Base-by-base conservation (phyloP, 23 tunicate genomes). In the Diplosoma virens region DNA sequence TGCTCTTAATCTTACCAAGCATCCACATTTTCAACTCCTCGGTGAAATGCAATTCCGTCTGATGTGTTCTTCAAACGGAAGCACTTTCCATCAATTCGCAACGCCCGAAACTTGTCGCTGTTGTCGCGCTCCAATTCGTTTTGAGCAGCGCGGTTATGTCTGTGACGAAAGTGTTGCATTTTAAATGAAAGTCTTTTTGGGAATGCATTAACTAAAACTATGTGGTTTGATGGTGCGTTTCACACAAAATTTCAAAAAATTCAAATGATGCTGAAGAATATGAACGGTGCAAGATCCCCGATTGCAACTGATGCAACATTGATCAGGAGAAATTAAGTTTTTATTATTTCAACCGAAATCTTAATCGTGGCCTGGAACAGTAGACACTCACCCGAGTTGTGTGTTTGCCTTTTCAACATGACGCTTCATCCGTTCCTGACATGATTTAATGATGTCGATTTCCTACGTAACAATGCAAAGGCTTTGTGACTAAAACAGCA, bases 81-180 rank as follows among this genome's bases (percentile, higher is more conserved):
- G 59, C 98, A 94, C 46, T 77, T 79, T 17, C 72, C 77, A 76
- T 94, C 98, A 59, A 94, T 94, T 24, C 89, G 61, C 25, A 78
- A 82, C 16, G 98, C 98, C n/a, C 64, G 31, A 67, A 86, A 94
- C 55, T 94, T 94, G 79, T 94, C 98, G 82, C 84, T 76, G 81
- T 79, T 79, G 48, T 94, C 98, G 20, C 93, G 76, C 34, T 94
- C 98, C 77, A 94, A 47, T 61, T 94, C 94, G 67, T 94, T 94
- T 66, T 94, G 98, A 5, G 98, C 98, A 18, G 94, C 89, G 9
- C 98, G 90, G 74, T 87, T 94, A 86, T 88, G 75, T 29, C 98
- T 94, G 77, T 18, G 17, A 11, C 17, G 53, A 46, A 46, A 46
- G 53, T 46, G 14, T 14, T 14, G 14, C 17, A 46, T 46, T 14